Percentiles rank a stretch among this genome's conserved stretches.
These are phyloP conservation scores for Trachelus stipa DNA, from an alignment of 2,888 invertebrate genomes.

Conservation along the genomic window DNA sequence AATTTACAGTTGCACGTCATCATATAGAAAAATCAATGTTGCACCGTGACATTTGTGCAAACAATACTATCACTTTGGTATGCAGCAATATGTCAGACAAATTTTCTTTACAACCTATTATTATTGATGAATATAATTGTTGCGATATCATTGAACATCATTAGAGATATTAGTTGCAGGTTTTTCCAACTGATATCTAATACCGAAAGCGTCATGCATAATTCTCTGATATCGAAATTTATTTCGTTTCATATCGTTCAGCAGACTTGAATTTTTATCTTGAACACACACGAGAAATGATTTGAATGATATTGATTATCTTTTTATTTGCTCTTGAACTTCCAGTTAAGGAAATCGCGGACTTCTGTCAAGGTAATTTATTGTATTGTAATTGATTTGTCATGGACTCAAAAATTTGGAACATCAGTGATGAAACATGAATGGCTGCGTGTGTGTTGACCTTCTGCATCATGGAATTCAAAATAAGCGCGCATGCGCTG, in stretches of 20 bases:
- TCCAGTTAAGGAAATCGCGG: neutral
- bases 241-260: neutral
- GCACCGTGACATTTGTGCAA: neutral
- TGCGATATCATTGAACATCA: neutral
- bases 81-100: neutral
- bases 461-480: neutral
- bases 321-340: neutral
- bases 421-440: constrained; percentile 28
- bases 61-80: neutral
- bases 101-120: neutral
- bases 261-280: neutral
- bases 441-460: neutral
- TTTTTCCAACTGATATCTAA: neutral
- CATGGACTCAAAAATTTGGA: constrained; percentile 2
- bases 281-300: neutral
- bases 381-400: neutral
- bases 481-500: neutral
- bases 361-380: neutral
- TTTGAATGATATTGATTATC: neutral
- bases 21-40: neutral
- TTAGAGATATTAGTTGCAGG: neutral
- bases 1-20: neutral
- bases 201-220: neutral
- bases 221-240: neutral
- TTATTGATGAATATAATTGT: neutral